Base-by-base conservation (phyloP, 2,888 invertebrate genomes). In the Glaucopsyche alexis region DNA sequence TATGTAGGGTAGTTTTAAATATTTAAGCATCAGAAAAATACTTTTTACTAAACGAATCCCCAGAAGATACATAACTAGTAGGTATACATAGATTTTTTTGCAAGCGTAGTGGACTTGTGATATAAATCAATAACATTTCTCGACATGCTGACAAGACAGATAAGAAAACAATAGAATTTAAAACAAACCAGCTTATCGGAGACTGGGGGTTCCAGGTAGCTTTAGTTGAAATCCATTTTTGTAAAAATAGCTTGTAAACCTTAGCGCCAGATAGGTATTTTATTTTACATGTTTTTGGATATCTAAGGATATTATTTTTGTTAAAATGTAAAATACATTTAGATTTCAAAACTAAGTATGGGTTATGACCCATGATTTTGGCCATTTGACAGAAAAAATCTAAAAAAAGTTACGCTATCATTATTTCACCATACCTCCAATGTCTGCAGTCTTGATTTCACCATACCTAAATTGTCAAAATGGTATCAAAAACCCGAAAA, bases 141-240 rank as follows among this genome's bases (percentile, higher is more conserved):
- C 69, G n/a, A 29, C 69, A 60, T 29, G 50, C 73, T 67, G 74
- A 75, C 75, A 75, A 74, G 72, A 74, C 74, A 74, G 79, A 79
- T 78, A 79, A 78, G 76, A 75, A 76, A 77, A 79, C 78, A 79
- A 79, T 77, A 75, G 76, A 77, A 75, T 75, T 73, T 76, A 75
- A 76, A 77, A 78, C 79, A 78, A 77, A 77, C 73, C 75, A 19
- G 72, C 77, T 79, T 78, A 78, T 79, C 79, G 77, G 45, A 67
- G 66, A 42, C 66, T 45, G 52, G 64, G 29, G 71, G 47, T 75
- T 75, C 73, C 77, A 77, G 77, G 77, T 76, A 76, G 67, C 47
- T 45, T 47, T 65, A 38, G 29, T 29, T 38, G 60, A 7, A 60
- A 14, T 29, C 11, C 13, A 13, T 29, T 29, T 29, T 29, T 38